Conservation (phyloP, 2,888 invertebrate species). For the Augochlorella aurata region DNA sequence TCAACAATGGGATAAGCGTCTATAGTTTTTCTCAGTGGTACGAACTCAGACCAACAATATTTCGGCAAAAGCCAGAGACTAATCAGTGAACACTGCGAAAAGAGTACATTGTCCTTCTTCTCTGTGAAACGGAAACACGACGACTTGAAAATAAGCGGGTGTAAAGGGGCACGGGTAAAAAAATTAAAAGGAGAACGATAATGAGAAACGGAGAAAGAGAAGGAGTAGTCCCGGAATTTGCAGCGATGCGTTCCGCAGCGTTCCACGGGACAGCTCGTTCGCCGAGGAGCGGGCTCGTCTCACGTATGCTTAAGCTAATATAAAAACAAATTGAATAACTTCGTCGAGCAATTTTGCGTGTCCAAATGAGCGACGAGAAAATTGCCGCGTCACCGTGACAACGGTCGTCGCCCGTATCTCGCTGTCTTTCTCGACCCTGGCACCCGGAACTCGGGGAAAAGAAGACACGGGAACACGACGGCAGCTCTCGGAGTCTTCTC, state of each 20-base stretch:
- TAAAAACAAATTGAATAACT: conserved; percentile 49
- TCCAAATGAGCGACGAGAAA: conserved; percentile 43
- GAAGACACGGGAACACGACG: conserved; percentile 14
- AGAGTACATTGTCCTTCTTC: not conserved
- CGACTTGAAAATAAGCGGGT: conserved; percentile 8
- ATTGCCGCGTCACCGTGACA: conserved; percentile 47
- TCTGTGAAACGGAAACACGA: not conserved
- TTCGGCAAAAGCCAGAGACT: not conserved
- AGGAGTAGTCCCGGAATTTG: conserved; percentile 13
- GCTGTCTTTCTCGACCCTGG: not conserved
- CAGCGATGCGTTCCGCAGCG: not conserved
- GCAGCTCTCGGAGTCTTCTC: conserved; percentile 17
- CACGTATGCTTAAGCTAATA: conserved; percentile 39
- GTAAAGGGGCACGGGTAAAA: not conserved
- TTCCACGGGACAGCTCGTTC: not conserved
- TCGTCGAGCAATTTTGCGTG: conserved; percentile 24
- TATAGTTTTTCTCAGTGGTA: too few species aligned
- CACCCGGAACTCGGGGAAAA: conserved; percentile 7
- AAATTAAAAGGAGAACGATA: not conserved
- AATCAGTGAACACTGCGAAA: not conserved
- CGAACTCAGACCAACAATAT: too few species aligned
- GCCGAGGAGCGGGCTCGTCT: not conserved
- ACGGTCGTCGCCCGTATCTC: not conserved
- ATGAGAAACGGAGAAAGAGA: not conserved
- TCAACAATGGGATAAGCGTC: too few species aligned